Evolutionary conservation across 2,888 invertebrate genomes (phyloP).

Genomic region (Nesidiocoris tenuis): DNA sequence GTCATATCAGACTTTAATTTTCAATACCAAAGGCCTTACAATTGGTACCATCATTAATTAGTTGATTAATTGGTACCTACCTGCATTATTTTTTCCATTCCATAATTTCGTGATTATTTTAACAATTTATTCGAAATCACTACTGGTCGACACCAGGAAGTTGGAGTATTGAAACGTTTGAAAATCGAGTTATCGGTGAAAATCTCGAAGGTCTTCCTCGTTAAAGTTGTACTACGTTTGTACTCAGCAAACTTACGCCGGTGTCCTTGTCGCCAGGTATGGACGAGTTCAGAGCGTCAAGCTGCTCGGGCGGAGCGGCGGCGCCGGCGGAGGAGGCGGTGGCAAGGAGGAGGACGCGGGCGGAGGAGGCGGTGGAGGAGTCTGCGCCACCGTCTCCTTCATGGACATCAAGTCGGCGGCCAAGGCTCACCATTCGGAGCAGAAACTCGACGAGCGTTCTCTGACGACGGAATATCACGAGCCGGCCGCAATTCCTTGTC

Average conservation of each 20-base stretch:
- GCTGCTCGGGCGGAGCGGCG: constrained; percentile 59
- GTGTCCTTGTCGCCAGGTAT: constrained; percentile 68
- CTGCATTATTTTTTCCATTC: too few relatives aligned
- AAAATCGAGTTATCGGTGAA: too few relatives aligned
- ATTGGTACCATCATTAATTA: too few relatives aligned
- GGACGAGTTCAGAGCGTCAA: constrained; percentile 93
- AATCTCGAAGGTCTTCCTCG: too few relatives aligned
- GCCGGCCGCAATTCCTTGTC: constrained; percentile 68
- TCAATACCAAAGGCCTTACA: too few relatives aligned
- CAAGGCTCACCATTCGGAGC: constrained; percentile 88
- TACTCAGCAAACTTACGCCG: neutral
- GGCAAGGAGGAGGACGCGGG: constrained; percentile 58
- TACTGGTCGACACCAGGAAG: too few relatives aligned
- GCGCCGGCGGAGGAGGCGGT: constrained; percentile 56
- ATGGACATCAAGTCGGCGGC: constrained; percentile 96
- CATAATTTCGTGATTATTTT: too few relatives aligned
- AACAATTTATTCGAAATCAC: too few relatives aligned
- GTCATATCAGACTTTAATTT: too few relatives aligned
- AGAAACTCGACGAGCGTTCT: constrained; percentile 81
- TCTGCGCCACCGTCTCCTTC: constrained; percentile 89
- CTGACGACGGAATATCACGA: constrained; percentile 91
- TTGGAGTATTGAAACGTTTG: too few relatives aligned
- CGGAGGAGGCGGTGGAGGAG: constrained; percentile 63
- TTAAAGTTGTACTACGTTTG: neutral
- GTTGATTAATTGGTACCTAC: too few relatives aligned